Evolutionary conservation across 2,888 invertebrate species (phyloP), one percentile per base, ranked within the genome.

Genomic region (Aelia acuminata): DNA sequence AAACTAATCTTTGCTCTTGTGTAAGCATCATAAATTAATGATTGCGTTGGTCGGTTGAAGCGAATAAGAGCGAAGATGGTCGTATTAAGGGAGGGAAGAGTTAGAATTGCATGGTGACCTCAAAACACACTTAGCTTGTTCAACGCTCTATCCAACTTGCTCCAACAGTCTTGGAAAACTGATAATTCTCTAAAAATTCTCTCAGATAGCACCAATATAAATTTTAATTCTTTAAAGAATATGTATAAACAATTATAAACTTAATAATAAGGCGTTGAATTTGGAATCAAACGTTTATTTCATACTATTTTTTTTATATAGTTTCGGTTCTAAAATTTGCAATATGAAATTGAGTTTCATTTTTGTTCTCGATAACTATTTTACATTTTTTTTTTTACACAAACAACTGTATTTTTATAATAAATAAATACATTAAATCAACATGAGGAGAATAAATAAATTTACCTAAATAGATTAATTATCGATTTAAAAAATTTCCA

Each of bases 71-170:
- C 11, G 13, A 15, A 47, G 43, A 22, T 47, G 4, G n/a, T n/a
- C 43, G 80, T n/a, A n/a, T 15, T 80, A 80, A 43, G 43, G 80
- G 63, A 75, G 43, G n/a, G n/a, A n/a, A n/a, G 80, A n/a, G 80
- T 47, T 43, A n/a, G 80, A 43, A 80, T 80, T 80, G 43, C 43
- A 80, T 43, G 80, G 5, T 70, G 63, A 80, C 80, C 80, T 80
- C 80, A 80, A 80, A 80, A 80, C 80, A 80, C 80, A 80, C 43
- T 80, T 80, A 43, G 80, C 80, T 53, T 49, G 18, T 15, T 11
- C 11, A 22, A 43, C 11, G 10, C 80, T 0, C 43, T 20, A 43
- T 43, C 8, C n/a, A 20, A 39, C 43, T n/a, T n/a, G 22, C 22
- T 43, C 39, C 43, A 4, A 13, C 80, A 15, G 3, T 39, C 43